These are phyloP conservation scores for Galendromus occidentalis DNA, from an alignment of 1,140 invertebrate genomes.

Conservation along the genomic window DNA sequence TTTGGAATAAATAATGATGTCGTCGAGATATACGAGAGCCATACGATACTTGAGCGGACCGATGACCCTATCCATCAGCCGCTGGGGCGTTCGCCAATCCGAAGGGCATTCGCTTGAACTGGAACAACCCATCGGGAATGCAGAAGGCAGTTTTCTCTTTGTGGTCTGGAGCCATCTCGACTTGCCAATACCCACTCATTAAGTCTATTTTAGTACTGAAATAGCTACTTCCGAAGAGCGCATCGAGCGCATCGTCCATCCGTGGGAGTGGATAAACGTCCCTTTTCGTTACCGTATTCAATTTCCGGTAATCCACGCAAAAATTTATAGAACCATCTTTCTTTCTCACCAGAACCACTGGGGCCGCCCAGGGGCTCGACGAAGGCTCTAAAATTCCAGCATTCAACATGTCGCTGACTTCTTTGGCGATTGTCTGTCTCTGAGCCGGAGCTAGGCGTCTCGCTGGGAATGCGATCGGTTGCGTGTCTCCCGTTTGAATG, in stretches of 20 bases:
- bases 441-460: no score
- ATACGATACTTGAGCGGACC: conserved; percentile 18
- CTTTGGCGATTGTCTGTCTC: no score
- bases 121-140: conserved; percentile 24
- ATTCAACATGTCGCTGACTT: no score
- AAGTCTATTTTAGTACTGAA: not conserved
- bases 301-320: conserved; percentile 36
- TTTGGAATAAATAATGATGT: conserved; percentile 16
- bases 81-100: conserved; percentile 28
- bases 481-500: no score
- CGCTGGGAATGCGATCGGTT: no score
- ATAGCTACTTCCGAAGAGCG: conserved; percentile 16
- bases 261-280: conserved; percentile 28
- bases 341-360: conserved; percentile 33
- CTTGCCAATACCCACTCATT: conserved; percentile 30
- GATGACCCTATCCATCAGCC: conserved; percentile 27
- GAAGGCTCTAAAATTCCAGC: no score
- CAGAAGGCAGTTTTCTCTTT: conserved; percentile 31
- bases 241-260: conserved; percentile 25
- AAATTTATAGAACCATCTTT: conserved; percentile 29
- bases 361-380: conserved; percentile 29
- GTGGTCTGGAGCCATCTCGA: conserved; percentile 24
- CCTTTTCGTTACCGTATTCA: conserved; percentile 26
- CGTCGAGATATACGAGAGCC: conserved; percentile 22
- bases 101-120: conserved; percentile 28